Evolutionary conservation across 2,113 vertebrate genomes (phyloP).

Genomic region (Numida meleagris): DNA sequence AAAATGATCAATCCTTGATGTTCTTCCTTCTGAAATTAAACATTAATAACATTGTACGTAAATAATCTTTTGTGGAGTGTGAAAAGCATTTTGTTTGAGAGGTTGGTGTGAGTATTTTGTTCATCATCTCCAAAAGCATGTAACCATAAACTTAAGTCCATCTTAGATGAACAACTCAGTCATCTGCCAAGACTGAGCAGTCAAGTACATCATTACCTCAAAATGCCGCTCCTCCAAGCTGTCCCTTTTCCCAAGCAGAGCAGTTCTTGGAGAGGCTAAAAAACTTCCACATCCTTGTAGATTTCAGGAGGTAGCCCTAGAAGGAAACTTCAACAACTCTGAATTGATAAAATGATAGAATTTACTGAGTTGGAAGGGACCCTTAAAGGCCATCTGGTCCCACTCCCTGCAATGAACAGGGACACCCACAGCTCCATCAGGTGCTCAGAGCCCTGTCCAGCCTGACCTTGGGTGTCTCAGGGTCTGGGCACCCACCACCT

Average conservation of each 20-base stretch:
- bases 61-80: not conserved
- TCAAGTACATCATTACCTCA: constrained; percentile 11
- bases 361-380: too few relatives aligned
- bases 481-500: too few relatives aligned
- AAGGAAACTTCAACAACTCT: not conserved
- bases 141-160: not conserved
- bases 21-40: not conserved
- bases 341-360: not conserved
- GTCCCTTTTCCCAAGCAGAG: not conserved
- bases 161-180: not conserved
- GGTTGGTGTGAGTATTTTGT: not conserved
- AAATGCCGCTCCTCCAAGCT: constrained; percentile 2
- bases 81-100: not conserved
- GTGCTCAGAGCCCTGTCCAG: too few relatives aligned
- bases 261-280: not conserved
- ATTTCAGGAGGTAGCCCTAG: not conserved
- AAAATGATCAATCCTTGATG: not conserved
- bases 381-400: too few relatives aligned
- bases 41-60: not conserved
- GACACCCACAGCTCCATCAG: too few relatives aligned
- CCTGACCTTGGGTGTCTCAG: too few relatives aligned
- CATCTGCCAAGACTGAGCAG: constrained; percentile 8
- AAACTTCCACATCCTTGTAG: not conserved
- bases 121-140: not conserved
- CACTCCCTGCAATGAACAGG: too few relatives aligned